These are phyloP conservation scores for Mechanitis mazaeus DNA, from an alignment of 2,888 invertebrate genomes.

Conservation along the genomic window DNA sequence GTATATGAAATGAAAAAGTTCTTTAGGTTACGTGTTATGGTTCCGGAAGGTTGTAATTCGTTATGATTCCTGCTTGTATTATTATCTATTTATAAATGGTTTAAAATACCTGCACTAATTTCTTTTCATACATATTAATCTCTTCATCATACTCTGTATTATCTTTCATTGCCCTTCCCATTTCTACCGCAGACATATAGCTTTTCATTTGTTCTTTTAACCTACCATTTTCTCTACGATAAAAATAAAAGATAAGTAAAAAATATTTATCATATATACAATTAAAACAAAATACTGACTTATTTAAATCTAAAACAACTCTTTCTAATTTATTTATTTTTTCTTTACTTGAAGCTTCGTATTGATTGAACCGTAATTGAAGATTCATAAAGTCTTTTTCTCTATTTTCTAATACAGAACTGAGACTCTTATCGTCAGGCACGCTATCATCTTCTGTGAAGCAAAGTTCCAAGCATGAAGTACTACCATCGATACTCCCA, in stretches of 20 bases:
- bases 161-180: slow-evolving; percentile 86
- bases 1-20: no score
- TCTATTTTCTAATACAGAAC: slow-evolving; percentile 57
- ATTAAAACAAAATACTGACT: slow-evolving; percentile 57
- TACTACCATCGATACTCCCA: slow-evolving; percentile 68
- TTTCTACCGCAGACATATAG: slow-evolving; percentile 92
- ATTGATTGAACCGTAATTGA: slow-evolving; percentile 71
- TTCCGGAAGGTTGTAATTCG: no score
- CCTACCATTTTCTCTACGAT: slow-evolving; percentile 86
- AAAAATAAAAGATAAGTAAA: slow-evolving; percentile 3
- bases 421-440: slow-evolving; percentile 54
- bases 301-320: slow-evolving; percentile 79
- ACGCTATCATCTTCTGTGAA: slow-evolving; percentile 68
- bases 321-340: slow-evolving; percentile 69
- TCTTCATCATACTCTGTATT: slow-evolving; percentile 78
- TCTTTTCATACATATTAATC: slow-evolving; percentile 87
- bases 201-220: slow-evolving; percentile 89
- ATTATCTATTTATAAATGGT: not conserved
- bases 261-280: not conserved
- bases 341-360: slow-evolving; percentile 63
- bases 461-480: slow-evolving; percentile 68
- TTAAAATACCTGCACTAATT: slow-evolving; percentile 84
- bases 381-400: slow-evolving; percentile 71
- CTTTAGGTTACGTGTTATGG: no score
- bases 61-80: not conserved